phyloP scores from a whole-genome alignment of 2,888 invertebrate genomes.

The Ophonus ardosiacus region DNA sequence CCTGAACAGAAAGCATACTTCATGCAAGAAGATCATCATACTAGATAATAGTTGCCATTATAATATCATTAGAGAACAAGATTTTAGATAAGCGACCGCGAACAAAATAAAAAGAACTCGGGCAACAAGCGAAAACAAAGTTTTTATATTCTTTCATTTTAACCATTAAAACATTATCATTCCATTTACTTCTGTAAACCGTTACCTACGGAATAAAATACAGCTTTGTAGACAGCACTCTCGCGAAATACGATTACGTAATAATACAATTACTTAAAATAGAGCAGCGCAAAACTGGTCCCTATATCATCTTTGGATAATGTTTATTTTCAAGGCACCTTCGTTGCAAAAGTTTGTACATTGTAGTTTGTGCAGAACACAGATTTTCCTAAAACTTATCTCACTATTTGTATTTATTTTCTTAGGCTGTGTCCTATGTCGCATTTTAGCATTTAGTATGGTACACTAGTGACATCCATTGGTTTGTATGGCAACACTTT shows the following conservation, averaged over 20 bases:
- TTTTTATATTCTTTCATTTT: constrained; percentile 27
- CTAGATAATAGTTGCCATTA: constrained; percentile 57
- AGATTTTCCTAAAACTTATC: not conserved
- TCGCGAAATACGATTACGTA: constrained; percentile 36
- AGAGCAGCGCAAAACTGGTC: not conserved
- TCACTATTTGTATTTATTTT: not conserved
- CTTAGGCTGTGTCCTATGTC: too few relatives aligned
- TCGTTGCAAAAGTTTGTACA: not conserved
- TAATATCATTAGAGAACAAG: constrained; percentile 56
- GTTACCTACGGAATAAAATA: constrained; percentile 36
- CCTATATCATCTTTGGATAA: not conserved
- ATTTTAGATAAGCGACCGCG: constrained; percentile 47
- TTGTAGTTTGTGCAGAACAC: constrained; percentile 3
- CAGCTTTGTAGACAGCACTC: constrained; percentile 29
- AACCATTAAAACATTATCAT: constrained; percentile 39
- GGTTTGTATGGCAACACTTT: too few relatives aligned
- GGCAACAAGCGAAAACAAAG: constrained; percentile 18
- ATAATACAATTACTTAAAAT: constrained; percentile 41
- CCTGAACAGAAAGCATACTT: constrained; percentile 37
- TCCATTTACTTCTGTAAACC: constrained; percentile 28
- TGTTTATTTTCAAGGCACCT: not conserved
- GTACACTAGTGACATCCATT: too few relatives aligned
- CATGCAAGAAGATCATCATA: constrained; percentile 51
- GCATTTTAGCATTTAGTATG: too few relatives aligned
- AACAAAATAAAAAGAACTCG: constrained; percentile 21